Conservation (phyloP, 2,888 invertebrate species). For the Marronus borbonicus region DNA sequence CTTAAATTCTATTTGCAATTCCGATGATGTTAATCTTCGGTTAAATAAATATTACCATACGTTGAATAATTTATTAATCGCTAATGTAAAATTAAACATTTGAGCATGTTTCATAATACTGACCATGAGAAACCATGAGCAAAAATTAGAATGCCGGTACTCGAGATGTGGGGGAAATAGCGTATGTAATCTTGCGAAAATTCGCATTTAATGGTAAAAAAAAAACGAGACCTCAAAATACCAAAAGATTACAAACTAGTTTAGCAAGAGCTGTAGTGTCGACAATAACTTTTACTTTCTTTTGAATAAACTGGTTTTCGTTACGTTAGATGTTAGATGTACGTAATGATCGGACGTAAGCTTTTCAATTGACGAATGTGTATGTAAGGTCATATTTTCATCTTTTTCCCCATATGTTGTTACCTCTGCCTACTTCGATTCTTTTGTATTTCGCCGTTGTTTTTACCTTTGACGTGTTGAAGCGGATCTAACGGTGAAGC, state of each 20-base stretch:
- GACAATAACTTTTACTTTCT: conserved; percentile 42
- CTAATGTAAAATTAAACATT: too few species aligned
- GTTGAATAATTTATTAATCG: too few species aligned
- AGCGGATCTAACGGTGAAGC: conserved; percentile 59
- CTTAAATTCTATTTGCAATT: too few species aligned
- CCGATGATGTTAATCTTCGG: too few species aligned
- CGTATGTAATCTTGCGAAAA: too few species aligned
- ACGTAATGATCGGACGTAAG: background rate
- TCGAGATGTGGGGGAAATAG: too few species aligned
- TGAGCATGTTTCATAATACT: too few species aligned
- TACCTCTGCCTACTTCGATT: too few species aligned
- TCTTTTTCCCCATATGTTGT: background rate
- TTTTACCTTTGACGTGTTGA: conserved; percentile 57
- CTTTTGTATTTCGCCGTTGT: background rate
- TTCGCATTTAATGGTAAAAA: too few species aligned
- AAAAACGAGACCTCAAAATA: conserved; percentile 3
- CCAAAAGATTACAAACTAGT: conserved; percentile 22
- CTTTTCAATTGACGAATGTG: background rate
- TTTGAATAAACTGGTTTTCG: conserved; percentile 26
- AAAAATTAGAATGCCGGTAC: too few species aligned
- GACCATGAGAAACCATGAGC: too few species aligned
- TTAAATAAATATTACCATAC: too few species aligned
- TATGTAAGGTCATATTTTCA: background rate
- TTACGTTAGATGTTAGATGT: conserved; percentile 10
- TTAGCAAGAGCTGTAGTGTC: conserved; percentile 31